These are phyloP conservation scores for Brevipalpus yothersi DNA, from an alignment of 1,140 invertebrate species.

Conservation along the genomic window DNA sequence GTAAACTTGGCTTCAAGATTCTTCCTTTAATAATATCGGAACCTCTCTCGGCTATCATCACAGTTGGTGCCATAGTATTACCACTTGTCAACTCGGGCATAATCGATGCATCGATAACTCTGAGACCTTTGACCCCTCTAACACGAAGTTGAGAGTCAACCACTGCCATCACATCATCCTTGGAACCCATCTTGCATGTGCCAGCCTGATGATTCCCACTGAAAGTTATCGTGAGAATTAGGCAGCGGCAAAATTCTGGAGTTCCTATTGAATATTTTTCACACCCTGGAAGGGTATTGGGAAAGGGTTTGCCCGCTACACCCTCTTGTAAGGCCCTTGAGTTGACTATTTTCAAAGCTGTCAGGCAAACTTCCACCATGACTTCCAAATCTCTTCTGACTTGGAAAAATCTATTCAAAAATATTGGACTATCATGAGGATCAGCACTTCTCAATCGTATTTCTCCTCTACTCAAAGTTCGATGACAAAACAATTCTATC, in stretches of 20 bases:
- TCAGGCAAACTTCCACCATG: background rate
- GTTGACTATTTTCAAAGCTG: too few relatives aligned
- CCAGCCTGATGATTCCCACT: slow-evolving; percentile 34
- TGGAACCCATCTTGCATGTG: slow-evolving; percentile 51
- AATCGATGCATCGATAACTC: slow-evolving; percentile 18
- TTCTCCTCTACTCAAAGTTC: background rate
- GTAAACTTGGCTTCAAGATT: background rate
- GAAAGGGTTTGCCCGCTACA: too few relatives aligned
- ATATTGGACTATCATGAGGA: background rate
- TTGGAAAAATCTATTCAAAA: background rate
- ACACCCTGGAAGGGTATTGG: slow-evolving; percentile 26
- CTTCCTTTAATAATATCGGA: slow-evolving; percentile 21
- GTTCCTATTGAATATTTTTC: slow-evolving; percentile 39
- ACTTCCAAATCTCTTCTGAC: background rate
- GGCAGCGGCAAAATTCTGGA: slow-evolving; percentile 54
- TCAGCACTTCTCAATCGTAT: background rate
- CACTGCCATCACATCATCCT: slow-evolving; percentile 41
- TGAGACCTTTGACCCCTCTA: slow-evolving; percentile 24
- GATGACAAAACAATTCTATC: too few relatives aligned
- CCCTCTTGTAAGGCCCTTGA: too few relatives aligned
- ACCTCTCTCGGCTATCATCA: slow-evolving; percentile 8
- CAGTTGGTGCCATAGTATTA: slow-evolving; percentile 7
- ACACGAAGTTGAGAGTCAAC: slow-evolving; percentile 41
- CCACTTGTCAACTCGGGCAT: slow-evolving; percentile 33
- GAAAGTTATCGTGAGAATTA: slow-evolving; percentile 34